Percentiles rank a stretch among this genome's conserved stretches.
Conservation (phyloP, 1,140 invertebrate genomes). For the Bathynomus jamesi region DNA sequence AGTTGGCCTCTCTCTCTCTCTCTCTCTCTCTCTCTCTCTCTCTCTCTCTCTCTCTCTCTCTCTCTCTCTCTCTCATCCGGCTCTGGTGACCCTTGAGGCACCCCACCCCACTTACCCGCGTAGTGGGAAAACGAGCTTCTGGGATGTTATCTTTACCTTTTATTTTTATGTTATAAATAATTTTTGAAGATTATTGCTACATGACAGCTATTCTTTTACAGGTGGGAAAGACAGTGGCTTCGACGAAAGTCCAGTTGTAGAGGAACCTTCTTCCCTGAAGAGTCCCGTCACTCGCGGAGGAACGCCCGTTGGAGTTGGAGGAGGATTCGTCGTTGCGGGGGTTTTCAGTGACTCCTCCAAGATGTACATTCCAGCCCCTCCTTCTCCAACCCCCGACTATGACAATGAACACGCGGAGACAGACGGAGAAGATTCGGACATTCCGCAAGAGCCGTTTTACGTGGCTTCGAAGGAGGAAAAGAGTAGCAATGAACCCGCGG, state of each 20-base stretch:
- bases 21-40: too few relatives aligned
- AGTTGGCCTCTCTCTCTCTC: too few relatives aligned
- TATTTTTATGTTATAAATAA: too few relatives aligned
- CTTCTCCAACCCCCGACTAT: conserved; percentile 38
- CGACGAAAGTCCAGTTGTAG: conserved; percentile 22
- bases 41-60: too few relatives aligned
- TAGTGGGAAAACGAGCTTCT: too few relatives aligned
- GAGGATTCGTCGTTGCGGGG: conserved; percentile 32
- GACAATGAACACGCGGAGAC: conserved; percentile 29
- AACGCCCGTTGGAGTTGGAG: neutral
- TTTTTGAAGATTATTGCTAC: neutral
- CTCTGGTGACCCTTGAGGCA: too few relatives aligned
- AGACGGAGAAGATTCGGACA: conserved; percentile 26
- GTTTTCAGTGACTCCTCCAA: conserved; percentile 35
- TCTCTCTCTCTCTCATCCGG: too few relatives aligned
- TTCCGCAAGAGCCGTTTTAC: conserved; percentile 28
- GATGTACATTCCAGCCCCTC: conserved; percentile 39
- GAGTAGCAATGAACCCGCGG: conserved; percentile 4
- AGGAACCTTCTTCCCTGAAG: neutral
- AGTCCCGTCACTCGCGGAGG: neutral
- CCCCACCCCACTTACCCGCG: too few relatives aligned
- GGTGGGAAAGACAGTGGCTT: conserved; percentile 33
- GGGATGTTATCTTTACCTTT: too few relatives aligned
- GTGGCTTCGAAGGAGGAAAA: conserved; percentile 8
- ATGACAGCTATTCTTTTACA: neutral